Percentiles rank a stretch among this genome's conserved stretches.
Evolutionary conservation across 2,888 invertebrate species (phyloP).

Genomic region (Aradus depressus): DNA sequence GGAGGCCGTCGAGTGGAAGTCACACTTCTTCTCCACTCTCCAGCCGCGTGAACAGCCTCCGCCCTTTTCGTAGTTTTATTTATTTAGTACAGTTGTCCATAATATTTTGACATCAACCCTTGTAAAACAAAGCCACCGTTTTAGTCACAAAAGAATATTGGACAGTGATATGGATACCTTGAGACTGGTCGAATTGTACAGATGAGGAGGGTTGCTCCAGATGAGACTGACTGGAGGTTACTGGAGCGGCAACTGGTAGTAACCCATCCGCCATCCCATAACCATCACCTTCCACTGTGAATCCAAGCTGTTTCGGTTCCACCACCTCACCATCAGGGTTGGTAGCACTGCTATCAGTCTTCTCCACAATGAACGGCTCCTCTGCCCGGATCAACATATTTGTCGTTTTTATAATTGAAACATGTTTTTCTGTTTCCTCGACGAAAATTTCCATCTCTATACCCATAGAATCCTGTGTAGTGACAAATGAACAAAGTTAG

Average conservation of each 20-base stretch:
- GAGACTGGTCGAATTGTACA: no score
- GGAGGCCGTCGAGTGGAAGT: no score
- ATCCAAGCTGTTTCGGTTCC: no score
- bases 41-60: constrained; percentile 3
- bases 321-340: no score
- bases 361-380: constrained; percentile 30
- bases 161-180: no score
- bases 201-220: constrained; percentile 1
- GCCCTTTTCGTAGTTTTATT: not conserved
- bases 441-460: constrained; percentile 25
- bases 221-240: constrained; percentile 6
- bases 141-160: no score
- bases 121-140: no score
- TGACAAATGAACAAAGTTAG: no score
- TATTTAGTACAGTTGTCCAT: constrained; percentile 1
- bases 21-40: no score
- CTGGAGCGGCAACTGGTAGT: not conserved
- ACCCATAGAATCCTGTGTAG: constrained; percentile 26
- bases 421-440: constrained; percentile 37
- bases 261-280: constrained; percentile 11
- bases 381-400: constrained; percentile 35
- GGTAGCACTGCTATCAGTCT: no score
- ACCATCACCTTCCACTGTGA: constrained; percentile 5
- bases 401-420: constrained; percentile 35
- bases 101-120: no score